Evolutionary conservation across 2,797 vertebrate species (phyloP).

Genomic region (Cryptoblepharus egeriae): DNA sequence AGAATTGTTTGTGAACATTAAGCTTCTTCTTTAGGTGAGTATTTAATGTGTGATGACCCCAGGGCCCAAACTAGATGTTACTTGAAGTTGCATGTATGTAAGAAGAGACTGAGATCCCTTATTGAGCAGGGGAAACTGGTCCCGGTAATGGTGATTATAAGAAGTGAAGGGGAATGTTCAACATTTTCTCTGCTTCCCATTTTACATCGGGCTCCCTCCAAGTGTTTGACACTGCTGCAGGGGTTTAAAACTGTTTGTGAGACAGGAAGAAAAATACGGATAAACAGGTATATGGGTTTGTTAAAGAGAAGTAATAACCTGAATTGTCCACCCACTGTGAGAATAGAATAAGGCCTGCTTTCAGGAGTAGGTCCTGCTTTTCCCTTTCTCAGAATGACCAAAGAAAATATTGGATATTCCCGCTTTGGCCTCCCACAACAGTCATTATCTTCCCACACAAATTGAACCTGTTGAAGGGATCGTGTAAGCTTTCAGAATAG

Average conservation of each 20-base stretch:
- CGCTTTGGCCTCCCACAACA: no score
- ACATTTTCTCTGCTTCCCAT: background rate
- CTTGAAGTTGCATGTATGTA: background rate
- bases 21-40: conserved; percentile 39
- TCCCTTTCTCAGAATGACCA: background rate
- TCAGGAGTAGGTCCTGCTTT: background rate
- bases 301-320: background rate
- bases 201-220: background rate
- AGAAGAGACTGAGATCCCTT: no score
- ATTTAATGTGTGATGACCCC: background rate
- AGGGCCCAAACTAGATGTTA: background rate
- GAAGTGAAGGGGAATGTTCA: background rate
- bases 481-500: no score
- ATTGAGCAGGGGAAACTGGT: background rate
- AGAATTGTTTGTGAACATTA: conserved; percentile 56
- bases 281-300: no score
- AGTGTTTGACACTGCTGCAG: background rate
- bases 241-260: background rate
- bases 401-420: background rate
- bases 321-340: no score
- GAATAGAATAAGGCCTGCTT: no score
- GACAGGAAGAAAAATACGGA: background rate
- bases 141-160: background rate
- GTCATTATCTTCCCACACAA: no score
- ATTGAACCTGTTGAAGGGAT: no score